phyloP scores from a whole-genome alignment of 2,888 invertebrate genomes.

The Liodrosophila aerea region DNA sequence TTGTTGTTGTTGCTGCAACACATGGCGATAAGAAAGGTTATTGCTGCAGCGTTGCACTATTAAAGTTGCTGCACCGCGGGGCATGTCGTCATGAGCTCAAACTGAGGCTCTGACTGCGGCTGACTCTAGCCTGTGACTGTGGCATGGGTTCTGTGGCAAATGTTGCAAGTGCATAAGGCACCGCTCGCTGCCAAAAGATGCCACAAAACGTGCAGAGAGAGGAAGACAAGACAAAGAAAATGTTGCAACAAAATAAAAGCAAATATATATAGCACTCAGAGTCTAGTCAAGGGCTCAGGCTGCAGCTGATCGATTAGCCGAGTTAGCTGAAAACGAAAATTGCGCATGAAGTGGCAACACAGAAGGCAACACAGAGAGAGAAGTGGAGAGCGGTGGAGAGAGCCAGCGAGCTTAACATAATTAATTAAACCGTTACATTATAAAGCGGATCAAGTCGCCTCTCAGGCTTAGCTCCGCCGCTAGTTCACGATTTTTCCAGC shows the following conservation, averaged over 20 bases:
- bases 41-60: constrained; percentile 56
- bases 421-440: constrained; percentile 82
- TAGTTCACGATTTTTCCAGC: constrained; percentile 69
- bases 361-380: constrained; percentile 4
- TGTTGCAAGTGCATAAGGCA: constrained; percentile 59
- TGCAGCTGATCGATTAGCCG: constrained; percentile 74
- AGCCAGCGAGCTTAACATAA: constrained; percentile 76
- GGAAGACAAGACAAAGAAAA: constrained; percentile 12
- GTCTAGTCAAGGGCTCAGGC: constrained; percentile 14
- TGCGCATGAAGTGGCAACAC: constrained; percentile 76
- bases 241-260: constrained; percentile 30
- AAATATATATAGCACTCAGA: constrained; percentile 27
- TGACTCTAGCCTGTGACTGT: constrained; percentile 5
- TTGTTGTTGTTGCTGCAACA: constrained; percentile 33
- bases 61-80: constrained; percentile 49
- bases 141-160: constrained; percentile 18
- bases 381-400: constrained; percentile 8
- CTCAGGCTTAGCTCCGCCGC: constrained; percentile 18
- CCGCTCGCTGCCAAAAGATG: constrained; percentile 33
- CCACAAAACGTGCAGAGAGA: constrained; percentile 44
- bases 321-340: constrained; percentile 71
- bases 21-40: constrained; percentile 69
- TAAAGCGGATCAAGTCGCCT: constrained; percentile 75
- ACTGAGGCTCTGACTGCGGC: constrained; percentile 3
- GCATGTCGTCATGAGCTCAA: constrained; percentile 53